Base-by-base conservation (phyloP, 2,113 vertebrate genomes). In the Alectura lathami region DNA sequence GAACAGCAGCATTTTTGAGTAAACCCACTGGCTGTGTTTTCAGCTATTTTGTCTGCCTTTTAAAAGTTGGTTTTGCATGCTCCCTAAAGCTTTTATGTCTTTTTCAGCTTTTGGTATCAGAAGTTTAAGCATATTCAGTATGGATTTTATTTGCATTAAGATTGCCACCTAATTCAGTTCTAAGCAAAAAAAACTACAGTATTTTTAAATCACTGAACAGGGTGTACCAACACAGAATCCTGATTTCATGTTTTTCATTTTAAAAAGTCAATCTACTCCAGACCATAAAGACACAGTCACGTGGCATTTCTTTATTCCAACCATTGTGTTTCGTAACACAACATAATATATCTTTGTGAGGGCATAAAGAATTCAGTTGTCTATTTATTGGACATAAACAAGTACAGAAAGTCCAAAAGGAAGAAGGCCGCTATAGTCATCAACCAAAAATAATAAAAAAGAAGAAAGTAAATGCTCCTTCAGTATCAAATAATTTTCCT, bases 201-300 rank as follows among this genome's bases (percentile, higher is more conserved):
- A 27, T 66, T 64, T 73, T 73, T 45, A 94, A 94, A 53, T 40
- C 64, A 86, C 79, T 50, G 90, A 96, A 93, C 88, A 91, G 38
- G 2, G 0, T 84, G 86, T 91, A 86, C 86, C n/a, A 83, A 87
- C 0, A 1, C 43, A 79, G 70, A 85, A 75, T 27, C 27, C 54
- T 60, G 68, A 68, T 54, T 67, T 91, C 50, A 91, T 85, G 92
- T 69, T 96, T 96, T 85, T 89, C 66, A 95, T 96, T 93, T 69
- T 73, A 83, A 83, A 86, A 77, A 30, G 51, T 47, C 93, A 57
- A 87, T 85, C 64, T 91, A 17, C 29, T 96, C 93, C 96, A 93
- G 54, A 90, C 59, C 54, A 66, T n/a, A 70, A 90, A 91, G 34
- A 32, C 36, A 66, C 11, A 91, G n/a, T 14, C 38, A 82, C 9